Evolutionary conservation across 2,113 vertebrate species (phyloP).

Genomic region (Sinocyclocheilus anophthalmus): DNA sequence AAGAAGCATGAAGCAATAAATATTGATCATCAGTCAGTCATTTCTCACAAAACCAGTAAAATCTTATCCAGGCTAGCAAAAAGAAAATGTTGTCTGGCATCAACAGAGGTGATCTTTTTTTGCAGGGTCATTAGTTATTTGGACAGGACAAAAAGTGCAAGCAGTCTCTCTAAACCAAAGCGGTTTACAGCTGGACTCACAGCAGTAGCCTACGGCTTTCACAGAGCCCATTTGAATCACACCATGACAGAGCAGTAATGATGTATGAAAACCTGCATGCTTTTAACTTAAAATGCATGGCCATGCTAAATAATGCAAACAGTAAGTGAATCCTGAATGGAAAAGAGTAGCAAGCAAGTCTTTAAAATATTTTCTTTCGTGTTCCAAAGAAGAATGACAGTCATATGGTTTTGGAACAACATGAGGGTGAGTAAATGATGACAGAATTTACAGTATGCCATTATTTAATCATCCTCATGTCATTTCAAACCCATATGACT

Average conservation of each 20-base stretch:
- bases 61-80: constrained; percentile 40
- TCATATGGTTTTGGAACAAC: not conserved
- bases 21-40: constrained; percentile 58
- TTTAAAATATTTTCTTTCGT: not conserved
- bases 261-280: not conserved
- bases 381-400: not conserved
- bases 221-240: not conserved
- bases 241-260: not conserved
- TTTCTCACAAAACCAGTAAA: constrained; percentile 51
- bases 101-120: constrained; percentile 51
- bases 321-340: not conserved
- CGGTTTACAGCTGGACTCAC: constrained; percentile 41
- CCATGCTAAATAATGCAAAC: not conserved
- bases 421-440: not conserved
- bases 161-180: constrained; percentile 39
- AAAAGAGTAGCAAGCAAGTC: not conserved
- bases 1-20: constrained; percentile 52
- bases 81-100: constrained; percentile 39
- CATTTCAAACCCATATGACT: not conserved
- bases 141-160: constrained; percentile 45
- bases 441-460: not conserved
- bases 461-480: not conserved
- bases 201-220: not conserved
- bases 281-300: constrained; percentile 8
- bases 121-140: constrained; percentile 55